A percentile compares a stretch with the other conserved stretches of the same genome.
Evolutionary conservation across 2,888 invertebrate genomes (phyloP).

Genomic region (Gnatocerus cornutus): DNA sequence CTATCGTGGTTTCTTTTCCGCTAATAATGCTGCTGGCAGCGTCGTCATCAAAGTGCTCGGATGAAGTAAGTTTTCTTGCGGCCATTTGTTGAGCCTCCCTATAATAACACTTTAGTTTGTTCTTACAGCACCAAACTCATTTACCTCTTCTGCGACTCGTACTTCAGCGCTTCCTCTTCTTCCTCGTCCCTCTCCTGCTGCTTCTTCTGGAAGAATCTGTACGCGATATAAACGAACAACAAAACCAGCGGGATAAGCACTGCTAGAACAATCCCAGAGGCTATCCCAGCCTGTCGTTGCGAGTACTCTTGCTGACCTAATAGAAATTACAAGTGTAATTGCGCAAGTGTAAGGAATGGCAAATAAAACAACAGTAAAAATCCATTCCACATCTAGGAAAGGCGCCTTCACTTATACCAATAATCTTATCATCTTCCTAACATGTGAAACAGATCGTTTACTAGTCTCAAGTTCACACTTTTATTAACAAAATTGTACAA

Average conservation of each 20-base stretch:
- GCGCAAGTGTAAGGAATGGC: constrained; percentile 38
- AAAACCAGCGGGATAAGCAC: constrained; percentile 84
- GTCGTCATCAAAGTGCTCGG: constrained; percentile 63
- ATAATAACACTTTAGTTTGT: constrained; percentile 2
- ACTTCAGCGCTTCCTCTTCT: constrained; percentile 53
- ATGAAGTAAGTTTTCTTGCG: constrained; percentile 63
- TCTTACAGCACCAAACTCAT: not conserved
- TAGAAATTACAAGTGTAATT: not conserved
- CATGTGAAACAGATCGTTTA: constrained; percentile 67
- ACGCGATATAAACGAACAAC: constrained; percentile 74
- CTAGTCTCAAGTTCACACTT: constrained; percentile 40
- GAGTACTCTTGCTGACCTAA: constrained; percentile 87
- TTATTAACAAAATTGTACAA: constrained; percentile 53
- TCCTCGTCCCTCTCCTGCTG: constrained; percentile 61
- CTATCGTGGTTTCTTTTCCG: constrained; percentile 59
- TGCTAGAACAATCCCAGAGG: constrained; percentile 84
- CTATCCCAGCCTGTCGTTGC: constrained; percentile 83
- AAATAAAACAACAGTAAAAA: constrained; percentile 54
- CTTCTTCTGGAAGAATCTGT: constrained; percentile 62
- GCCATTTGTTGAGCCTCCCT: constrained; percentile 64
- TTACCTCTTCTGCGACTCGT: constrained; percentile 48
- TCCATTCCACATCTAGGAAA: constrained; percentile 64
- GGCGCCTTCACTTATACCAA: constrained; percentile 58
- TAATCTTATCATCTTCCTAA: constrained; percentile 60
- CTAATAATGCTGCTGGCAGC: constrained; percentile 60